Evolutionary conservation across 1,140 invertebrate genomes (phyloP), one percentile per base, ranked within the genome.

Genomic region (Venustaconcha ellipsiformis): DNA sequence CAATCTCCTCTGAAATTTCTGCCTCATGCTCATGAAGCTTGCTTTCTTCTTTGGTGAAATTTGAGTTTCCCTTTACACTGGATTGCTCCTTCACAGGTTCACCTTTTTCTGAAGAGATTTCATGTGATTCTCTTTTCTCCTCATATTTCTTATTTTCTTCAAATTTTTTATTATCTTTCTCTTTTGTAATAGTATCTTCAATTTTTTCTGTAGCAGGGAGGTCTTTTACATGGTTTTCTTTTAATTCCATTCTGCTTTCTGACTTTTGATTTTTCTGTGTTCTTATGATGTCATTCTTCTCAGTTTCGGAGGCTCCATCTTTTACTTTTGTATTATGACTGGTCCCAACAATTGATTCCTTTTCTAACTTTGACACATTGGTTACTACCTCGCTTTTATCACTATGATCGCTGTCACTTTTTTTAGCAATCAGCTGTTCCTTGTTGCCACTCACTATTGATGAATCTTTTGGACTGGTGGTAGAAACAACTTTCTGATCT

Each of bases 291-390:
- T 48, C 37, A 48, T 48, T 48, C 37, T 48, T 48, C 4, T 48
- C 37, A 48, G 37, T 48, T 48, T 48, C 11, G 4, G 37, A 48
- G 37, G 37, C 37, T 6, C 37, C 8, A 48, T 48, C 37, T 48
- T 48, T 48, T 8, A 48, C 37, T 48, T 48, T 48, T 48, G 37
- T 48, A 48, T 48, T 11, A 48, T 48, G 0, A 57, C 72, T 66
- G 15, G 20, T 66, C 56, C 60, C 23, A 3, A 30, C 48, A 26
- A 66, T 14, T 62, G 57, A 20, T 60, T 56, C 66, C 20, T 72
- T 77, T 55, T 77, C 75, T 57, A 26, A 65, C 13, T 72, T 66
- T 55, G 75, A 72, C 17, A 78, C 72, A 66, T 60, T 48, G 26
- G 57, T 66, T 20, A 55, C 37, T 55, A 68, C 65, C 18, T 74